Percentiles rank a stretch among this genome's conserved stretches.
Evolutionary conservation across 2,113 vertebrate species (phyloP).

Genomic region (Glaucidium brasilianum): DNA sequence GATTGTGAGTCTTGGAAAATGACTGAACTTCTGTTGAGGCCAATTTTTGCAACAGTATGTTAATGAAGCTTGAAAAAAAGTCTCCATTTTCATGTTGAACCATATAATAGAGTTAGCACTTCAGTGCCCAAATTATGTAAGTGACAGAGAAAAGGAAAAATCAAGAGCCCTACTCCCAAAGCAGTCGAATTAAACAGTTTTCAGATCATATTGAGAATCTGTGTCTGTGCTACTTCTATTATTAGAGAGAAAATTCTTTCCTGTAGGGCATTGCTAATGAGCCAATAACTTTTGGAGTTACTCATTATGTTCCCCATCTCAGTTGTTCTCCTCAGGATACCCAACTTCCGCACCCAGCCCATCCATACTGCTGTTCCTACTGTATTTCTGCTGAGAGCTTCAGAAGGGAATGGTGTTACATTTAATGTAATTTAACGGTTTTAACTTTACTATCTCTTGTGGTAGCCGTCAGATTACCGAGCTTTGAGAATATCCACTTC

Average conservation of each 20-base stretch:
- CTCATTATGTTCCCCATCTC: not conserved
- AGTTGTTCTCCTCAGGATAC: not conserved
- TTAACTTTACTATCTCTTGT: not conserved
- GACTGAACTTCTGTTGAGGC: slow-evolving; percentile 23
- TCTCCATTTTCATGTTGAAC: slow-evolving; percentile 44
- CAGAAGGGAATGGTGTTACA: not conserved
- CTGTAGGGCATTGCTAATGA: slow-evolving; percentile 45
- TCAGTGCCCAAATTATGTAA: slow-evolving; percentile 58
- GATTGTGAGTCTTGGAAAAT: slow-evolving; percentile 11
- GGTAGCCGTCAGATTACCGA: not conserved
- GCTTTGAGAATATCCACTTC: not conserved
- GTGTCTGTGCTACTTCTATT: slow-evolving; percentile 19
- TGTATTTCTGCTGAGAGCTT: not conserved
- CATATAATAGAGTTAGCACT: slow-evolving; percentile 57
- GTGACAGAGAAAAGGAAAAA: slow-evolving; percentile 40
- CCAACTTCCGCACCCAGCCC: not conserved
- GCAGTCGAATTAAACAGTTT: slow-evolving; percentile 49
- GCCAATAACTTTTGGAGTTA: slow-evolving; percentile 5
- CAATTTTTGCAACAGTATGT: slow-evolving; percentile 31
- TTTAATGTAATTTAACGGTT: not conserved
- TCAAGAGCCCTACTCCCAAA: slow-evolving; percentile 39
- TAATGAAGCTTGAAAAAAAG: slow-evolving; percentile 48
- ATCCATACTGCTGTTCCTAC: not conserved
- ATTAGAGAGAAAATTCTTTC: slow-evolving; percentile 34
- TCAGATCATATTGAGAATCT: slow-evolving; percentile 29